Base-by-base conservation (phyloP, 2,888 invertebrate species). In the Pharmacophagus antenor region DNA sequence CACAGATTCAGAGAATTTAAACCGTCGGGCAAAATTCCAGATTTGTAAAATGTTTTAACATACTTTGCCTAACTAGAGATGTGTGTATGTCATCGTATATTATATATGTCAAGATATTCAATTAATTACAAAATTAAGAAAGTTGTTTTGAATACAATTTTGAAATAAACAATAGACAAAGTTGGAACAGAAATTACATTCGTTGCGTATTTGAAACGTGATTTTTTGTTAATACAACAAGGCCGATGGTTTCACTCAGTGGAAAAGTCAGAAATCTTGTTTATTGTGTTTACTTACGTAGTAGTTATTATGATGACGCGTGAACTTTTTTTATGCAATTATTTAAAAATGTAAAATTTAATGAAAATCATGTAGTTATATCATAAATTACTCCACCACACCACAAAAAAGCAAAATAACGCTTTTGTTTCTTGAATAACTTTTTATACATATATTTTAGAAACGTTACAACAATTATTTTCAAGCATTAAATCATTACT, bases 171-270 rank as follows among this genome's bases (percentile, higher is more conserved):
- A 37, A 37, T 37, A n/a, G 37, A 37, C n/a, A 37, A 37, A 15
- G 37, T n/a, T 37, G n/a, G n/a, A n/a, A 37, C 37, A 37, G 37
- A n/a, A 15, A n/a, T 37, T n/a, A 37, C 37, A 37, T n/a, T 37
- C 15, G 31, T 12, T 10, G n/a, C n/a, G 37, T n/a, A 2, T 37
- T 37, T 37, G 15, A 37, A n/a, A n/a, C n/a, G 2, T 37, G 15
- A n/a, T 37, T 15, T 37, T 27, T 37, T 37, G 8, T 31, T 15
- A 15, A 37, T n/a, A 15, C n/a, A n/a, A n/a, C n/a, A n/a, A n/a
- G 15, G 10, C 6, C 5, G 1, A 27, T 2, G n/a, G 37, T 37
- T 37, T 37, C 37, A n/a, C n/a, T 2, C 37, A n/a, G 10, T n/a
- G 37, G n/a, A n/a, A 37, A 37, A n/a, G 37, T 37, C 37, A n/a